Base-by-base conservation (phyloP, 2,888 invertebrate genomes). In the Leptopilina myrica region DNA sequence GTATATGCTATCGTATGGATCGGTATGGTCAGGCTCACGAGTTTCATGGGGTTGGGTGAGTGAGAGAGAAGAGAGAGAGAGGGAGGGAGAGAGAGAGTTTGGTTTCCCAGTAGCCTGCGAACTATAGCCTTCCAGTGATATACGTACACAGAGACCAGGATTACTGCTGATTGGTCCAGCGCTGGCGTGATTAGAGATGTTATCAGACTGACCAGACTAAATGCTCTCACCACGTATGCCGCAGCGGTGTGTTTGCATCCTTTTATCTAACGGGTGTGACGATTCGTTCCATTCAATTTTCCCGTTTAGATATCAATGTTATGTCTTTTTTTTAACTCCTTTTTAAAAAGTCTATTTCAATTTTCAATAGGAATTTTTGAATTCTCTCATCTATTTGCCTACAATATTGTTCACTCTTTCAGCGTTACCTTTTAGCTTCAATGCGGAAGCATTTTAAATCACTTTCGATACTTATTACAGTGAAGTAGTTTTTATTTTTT, bases 171-270 rank as follows among this genome's bases (percentile, higher is more conserved):
- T 91, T 91, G 91, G 91, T 91, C 90, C 91, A 88, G 87, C 89
- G 89, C 87, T 89, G 89, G 88, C 90, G 90, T 91, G 91, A 91
- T 91, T 91, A 91, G 91, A 91, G 91, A 91, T 91, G 91, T 91
- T 91, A 91, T 91, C 91, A 90, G 90, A 81, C 87, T 84, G 87
- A 86, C 84, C 84, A 82, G 82, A 85, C 86, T 84, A 84, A 85
- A 85, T 84, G 85, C 85, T 82, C 79, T 78, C 79, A 81, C 86
- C 73, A 73, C 56, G 73, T 73, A 56, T 56, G 56, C 40, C 86
- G 64, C 86, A 84, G 85, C 79, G 80, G 85, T 84, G 83, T 86
- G 87, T 86, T 84, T 85, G 86, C 84, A 85, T 86, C 85, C 84
- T 84, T 86, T 84, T 84, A 84, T 80, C 80, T 81, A 80, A 78